These are phyloP conservation scores for Zingel zingel DNA, from an alignment of 2,113 vertebrate species.

Conservation along the genomic window DNA sequence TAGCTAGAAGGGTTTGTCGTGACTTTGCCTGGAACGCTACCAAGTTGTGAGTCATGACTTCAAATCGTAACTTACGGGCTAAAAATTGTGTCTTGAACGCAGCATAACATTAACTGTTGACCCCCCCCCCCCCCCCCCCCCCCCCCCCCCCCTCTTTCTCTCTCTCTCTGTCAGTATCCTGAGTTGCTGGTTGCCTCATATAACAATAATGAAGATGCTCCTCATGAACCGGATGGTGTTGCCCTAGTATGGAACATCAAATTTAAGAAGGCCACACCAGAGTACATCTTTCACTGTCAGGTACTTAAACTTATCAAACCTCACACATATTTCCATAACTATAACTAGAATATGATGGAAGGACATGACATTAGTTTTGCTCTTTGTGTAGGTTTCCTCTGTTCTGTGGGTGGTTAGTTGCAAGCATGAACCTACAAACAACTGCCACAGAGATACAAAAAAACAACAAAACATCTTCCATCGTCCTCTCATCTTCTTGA, in stretches of 20 bases:
- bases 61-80: no score
- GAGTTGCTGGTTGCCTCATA: constrained; percentile 98
- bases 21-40: no score
- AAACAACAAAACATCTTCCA: neutral
- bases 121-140: rapidly evolving
- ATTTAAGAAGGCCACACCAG: constrained; percentile 97
- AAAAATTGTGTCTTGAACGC: no score
- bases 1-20: no score
- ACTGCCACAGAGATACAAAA: neutral
- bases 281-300: constrained; percentile 99
- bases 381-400: neutral
- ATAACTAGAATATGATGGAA: neutral
- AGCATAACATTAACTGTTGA: neutral
- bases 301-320: constrained; percentile 75
- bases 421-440: neutral
- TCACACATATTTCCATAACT: neutral
- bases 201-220: constrained; percentile 97
- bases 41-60: no score
- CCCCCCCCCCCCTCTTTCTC: neutral
- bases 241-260: constrained; percentile 99
- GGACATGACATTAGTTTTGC: neutral
- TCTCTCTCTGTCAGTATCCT: constrained; percentile 86
- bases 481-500: neutral
- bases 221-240: constrained; percentile 96
- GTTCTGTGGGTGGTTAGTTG: neutral